Percentiles rank a stretch among this genome's conserved stretches.
These are phyloP conservation scores for Atethmia centrago DNA, from an alignment of 2,888 invertebrate species.

Conservation along the genomic window DNA sequence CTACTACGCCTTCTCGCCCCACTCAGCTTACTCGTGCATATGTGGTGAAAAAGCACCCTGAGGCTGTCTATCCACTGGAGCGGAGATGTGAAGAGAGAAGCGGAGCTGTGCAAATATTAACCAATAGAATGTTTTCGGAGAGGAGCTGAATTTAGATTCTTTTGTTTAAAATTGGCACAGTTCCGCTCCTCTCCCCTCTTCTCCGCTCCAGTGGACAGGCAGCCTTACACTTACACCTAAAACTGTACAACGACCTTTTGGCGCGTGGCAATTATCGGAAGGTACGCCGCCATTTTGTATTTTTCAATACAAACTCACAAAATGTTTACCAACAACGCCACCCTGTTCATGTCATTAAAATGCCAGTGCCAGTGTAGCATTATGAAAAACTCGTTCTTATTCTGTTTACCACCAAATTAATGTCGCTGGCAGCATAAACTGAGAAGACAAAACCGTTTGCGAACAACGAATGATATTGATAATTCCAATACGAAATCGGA, in stretches of 20 bases:
- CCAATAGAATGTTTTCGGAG: no score
- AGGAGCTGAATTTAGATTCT: no score
- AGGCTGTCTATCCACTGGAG: no score
- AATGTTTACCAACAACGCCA: no score
- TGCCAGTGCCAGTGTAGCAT: no score
- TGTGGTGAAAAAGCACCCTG: neutral
- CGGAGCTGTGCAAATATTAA: no score
- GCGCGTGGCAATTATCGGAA: neutral
- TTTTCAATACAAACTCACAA: neutral
- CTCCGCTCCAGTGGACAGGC: no score
- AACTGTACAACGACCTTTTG: neutral
- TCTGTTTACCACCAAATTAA: neutral
- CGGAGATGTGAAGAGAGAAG: no score
- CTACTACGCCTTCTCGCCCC: neutral
- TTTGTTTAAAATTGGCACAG: no score
- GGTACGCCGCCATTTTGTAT: neutral
- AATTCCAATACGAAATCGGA: slow-evolving; percentile 46
- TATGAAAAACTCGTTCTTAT: neutral
- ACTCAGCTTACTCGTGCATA: neutral
- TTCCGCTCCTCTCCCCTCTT: no score
- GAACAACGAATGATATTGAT: slow-evolving; percentile 32
- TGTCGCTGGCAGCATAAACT: slow-evolving; percentile 65
- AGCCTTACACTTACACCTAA: neutral
- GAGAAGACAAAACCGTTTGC: slow-evolving; percentile 36
- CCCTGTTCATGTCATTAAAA: neutral